Evolutionary conservation across 2,888 invertebrate genomes (phyloP), one percentile per base, ranked within the genome.

Genomic region (Elgonia sp.): DNA sequence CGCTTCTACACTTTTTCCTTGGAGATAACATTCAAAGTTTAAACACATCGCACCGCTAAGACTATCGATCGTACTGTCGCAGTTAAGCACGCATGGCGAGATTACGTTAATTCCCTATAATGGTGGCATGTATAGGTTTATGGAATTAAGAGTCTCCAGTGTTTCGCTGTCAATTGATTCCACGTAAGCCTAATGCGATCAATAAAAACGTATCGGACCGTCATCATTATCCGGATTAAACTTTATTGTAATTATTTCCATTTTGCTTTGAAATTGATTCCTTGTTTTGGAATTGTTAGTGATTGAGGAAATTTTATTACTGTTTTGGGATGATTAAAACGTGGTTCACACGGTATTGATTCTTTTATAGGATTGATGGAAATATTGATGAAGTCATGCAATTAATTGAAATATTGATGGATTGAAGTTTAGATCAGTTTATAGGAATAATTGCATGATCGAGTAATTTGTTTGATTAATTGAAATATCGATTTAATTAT

Each of bases 51-150:
- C 57, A 39, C n/a, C 18, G 55, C 69, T 85, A 69, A 75, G 79
- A 67, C 73, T 85, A 85, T 85, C 75, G 85, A 85, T 80, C 85
- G 79, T n/a, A 18, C 16, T 50, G 67, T 18, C 40, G 73, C 42
- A 65, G 73, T 73, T 85, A 80, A 85, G 53, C 85, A 80, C 70
- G 79, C 80, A 85, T 69, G 60, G 77, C 63, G 60, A 81, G 86
- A 86, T 86, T 86, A 86, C 81, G 62, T 69, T 86, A 81, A 81
- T 81, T 86, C 86, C 70, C 46, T 50, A 82, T 82, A 86, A 86
- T 82, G 77, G 86, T 50, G 76, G 81, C 72, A 69, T 85, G 85
- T 85, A 81, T 75, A 80, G 69, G 46, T 80, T 85, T 57, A 85
- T 80, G 75, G 85, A 73, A 85, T 85, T 80, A 85, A 80, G 80